Evolutionary conservation across 2,113 vertebrate genomes (phyloP).

Genomic region (Empidonax alnorum): DNA sequence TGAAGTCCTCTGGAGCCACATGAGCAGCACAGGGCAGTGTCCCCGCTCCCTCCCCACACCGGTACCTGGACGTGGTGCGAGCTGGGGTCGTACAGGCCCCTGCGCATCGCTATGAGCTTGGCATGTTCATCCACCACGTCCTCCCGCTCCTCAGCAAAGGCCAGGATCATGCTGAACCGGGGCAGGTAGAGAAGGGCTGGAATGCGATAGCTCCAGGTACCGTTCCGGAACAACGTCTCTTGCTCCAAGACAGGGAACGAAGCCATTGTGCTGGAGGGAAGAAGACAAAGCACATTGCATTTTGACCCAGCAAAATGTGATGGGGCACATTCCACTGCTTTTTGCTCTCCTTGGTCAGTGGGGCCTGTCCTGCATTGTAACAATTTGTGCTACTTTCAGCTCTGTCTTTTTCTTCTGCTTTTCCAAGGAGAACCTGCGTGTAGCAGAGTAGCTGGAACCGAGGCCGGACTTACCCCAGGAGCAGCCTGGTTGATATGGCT

Average conservation of each 20-base stretch:
- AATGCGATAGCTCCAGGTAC: slow-evolving; percentile 59
- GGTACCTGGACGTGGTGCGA: slow-evolving; percentile 36
- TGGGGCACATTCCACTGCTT: background rate
- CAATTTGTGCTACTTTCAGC: background rate
- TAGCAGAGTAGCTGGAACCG: background rate
- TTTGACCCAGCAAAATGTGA: background rate
- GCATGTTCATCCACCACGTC: slow-evolving; percentile 62
- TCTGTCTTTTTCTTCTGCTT: background rate
- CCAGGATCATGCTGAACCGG: slow-evolving; percentile 53
- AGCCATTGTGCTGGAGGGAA: slow-evolving; percentile 37
- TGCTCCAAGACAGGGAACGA: slow-evolving; percentile 12
- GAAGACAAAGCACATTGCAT: background rate
- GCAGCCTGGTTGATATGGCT: background rate
- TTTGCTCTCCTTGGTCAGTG: background rate
- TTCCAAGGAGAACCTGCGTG: background rate
- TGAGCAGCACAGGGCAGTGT: background rate
- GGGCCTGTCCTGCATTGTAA: background rate
- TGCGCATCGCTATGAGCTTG: slow-evolving; percentile 57
- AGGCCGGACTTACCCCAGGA: background rate
- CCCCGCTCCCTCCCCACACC: rapidly evolving
- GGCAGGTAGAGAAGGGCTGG: slow-evolving; percentile 76
- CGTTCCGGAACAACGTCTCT: slow-evolving; percentile 20
- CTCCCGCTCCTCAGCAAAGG: slow-evolving; percentile 60
- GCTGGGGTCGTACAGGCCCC: background rate
- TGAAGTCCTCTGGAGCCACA: background rate